A percentile compares a stretch with the other conserved stretches of the same genome.
phyloP scores from a whole-genome alignment of 2,113 vertebrate genomes.

The Peucedramus taeniatus region DNA sequence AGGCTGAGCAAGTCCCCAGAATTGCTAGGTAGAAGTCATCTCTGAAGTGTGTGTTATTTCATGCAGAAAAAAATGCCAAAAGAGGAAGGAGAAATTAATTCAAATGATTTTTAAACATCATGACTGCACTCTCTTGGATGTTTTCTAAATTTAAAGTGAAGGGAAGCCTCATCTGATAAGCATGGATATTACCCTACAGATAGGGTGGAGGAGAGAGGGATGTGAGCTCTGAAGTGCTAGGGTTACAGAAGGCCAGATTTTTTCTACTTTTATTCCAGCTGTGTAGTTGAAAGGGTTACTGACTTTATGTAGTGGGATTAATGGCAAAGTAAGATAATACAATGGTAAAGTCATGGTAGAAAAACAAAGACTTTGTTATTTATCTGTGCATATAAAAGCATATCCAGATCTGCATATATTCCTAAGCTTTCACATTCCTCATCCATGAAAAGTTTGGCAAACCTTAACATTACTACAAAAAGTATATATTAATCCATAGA shows the following conservation, averaged over 20 bases:
- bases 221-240: not conserved
- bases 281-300: not conserved
- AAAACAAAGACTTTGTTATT: not conserved
- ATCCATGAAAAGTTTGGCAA: slow-evolving; percentile 1
- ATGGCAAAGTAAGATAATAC: not conserved
- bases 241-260: not conserved
- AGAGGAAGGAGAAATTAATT: not conserved
- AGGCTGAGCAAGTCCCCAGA: not conserved
- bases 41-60: not conserved
- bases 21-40: not conserved
- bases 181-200: not conserved
- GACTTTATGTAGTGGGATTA: not conserved
- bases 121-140: accelerated
- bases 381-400: not conserved
- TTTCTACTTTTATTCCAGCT: not conserved
- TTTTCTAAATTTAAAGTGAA: not conserved
- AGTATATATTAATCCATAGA: slow-evolving; percentile 19
- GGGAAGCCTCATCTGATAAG: not conserved
- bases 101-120: not conserved
- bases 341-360: not conserved
- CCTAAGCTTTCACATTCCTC: slow-evolving; percentile 27
- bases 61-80: not conserved
- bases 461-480: not conserved
- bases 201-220: not conserved
- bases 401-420: not conserved